Evolutionary conservation across 2,888 invertebrate species (phyloP).

Genomic region (Phlogophora meticulosa): DNA sequence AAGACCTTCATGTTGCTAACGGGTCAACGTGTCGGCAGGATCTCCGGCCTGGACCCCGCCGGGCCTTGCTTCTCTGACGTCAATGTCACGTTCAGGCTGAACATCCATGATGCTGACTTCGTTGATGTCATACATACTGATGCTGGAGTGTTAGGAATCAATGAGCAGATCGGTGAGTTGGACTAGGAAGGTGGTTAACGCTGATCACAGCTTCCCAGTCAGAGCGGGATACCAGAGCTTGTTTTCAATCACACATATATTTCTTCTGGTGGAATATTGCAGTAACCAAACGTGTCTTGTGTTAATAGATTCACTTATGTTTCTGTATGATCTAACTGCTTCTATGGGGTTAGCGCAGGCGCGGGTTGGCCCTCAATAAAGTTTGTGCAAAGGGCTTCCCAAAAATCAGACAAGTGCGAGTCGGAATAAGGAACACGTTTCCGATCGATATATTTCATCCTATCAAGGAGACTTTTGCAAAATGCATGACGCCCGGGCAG

Average conservation of each 20-base stretch:
- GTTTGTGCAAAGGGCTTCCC: too few relatives aligned
- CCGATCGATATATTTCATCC: too few relatives aligned
- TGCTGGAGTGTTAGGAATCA: constrained; percentile 81
- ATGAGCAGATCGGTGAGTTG: constrained; percentile 78
- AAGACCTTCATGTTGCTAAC: constrained; percentile 78
- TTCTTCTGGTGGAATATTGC: not conserved
- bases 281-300: too few relatives aligned
- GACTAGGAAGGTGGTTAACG: not conserved
- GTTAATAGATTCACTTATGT: too few relatives aligned
- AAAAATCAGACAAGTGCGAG: too few relatives aligned
- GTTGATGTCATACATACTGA: constrained; percentile 85
- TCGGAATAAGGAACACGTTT: too few relatives aligned
- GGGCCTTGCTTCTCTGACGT: constrained; percentile 86
- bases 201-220: not conserved
- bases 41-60: constrained; percentile 85
- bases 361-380: too few relatives aligned
- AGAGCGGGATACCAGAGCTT: too few relatives aligned
- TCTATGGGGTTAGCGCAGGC: too few relatives aligned
- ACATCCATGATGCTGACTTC: constrained; percentile 78
- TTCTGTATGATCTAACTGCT: too few relatives aligned
- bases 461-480: too few relatives aligned
- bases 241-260: not conserved
- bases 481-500: too few relatives aligned
- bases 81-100: constrained; percentile 73
- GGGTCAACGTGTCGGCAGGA: constrained; percentile 76